Base-by-base conservation (phyloP, 1,140 invertebrate species). In the Archivesica marissinica region DNA sequence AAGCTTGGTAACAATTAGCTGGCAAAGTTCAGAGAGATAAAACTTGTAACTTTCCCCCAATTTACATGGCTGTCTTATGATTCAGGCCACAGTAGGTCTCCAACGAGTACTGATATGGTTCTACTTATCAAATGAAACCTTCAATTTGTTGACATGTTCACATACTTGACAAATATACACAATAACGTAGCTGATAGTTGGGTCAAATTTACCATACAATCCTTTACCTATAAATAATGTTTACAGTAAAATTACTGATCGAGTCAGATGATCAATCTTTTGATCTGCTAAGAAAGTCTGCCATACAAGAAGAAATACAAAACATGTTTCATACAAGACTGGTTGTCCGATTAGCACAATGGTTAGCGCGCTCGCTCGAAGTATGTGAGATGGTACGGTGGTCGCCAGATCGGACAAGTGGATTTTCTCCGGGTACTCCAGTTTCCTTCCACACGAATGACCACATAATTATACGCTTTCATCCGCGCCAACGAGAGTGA, bases 21-120 rank as follows among this genome's bases (percentile, higher is more conserved):
- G 66, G 2, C 66, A 70, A 64, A 47, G 66, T 41, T 70, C 66
- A 70, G 23, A n/a, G 13, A 25, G 66, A 70, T 70, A 70, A 70
- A 70, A 70, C 44, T 70, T 70, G 66, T 70, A 61, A 78, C 56
- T 78, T 39, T 78, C 41, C 28, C 30, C 44, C 38, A 59, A 78
- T 78, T 78, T 78, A 78, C 75, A 78, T 7, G 75, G 30, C 75
- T 59, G 35, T 15, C 25, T 30, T 1, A 61, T 41, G 23, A 44
- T 61, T 38, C 15, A 33, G 76, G n/a, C 76, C 76, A 79, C n/a
- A 66, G 76, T 39, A 79, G 76, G 56, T 44, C 56, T 61, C 56
- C 59, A 79, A 50, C 59, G 39, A 38, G 30, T 1, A 28, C 74
- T 76, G 74, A 76, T 76, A 56, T 1, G 17, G 33, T n/a, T 39